These are phyloP conservation scores for Genyomyrus donnyi DNA, from an alignment of 2,113 vertebrate species.

Conservation along the genomic window DNA sequence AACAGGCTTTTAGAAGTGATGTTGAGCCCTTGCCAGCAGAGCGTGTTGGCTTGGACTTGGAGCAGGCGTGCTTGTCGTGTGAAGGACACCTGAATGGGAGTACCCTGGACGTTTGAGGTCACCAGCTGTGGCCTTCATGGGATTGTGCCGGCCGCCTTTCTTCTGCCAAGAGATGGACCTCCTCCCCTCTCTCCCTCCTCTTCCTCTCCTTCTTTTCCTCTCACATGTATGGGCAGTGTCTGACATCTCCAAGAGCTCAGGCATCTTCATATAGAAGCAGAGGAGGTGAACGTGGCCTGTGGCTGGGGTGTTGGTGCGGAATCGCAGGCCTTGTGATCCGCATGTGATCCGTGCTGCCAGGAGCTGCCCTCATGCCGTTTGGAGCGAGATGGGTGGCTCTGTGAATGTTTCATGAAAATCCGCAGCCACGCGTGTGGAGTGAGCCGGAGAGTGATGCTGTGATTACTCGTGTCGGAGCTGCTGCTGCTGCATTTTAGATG, in stretches of 20 bases:
- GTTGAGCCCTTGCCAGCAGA: neutral
- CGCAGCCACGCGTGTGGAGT: conserved; percentile 47
- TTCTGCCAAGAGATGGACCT: neutral
- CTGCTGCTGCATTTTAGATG: conserved; percentile 57
- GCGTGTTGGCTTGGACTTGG: neutral
- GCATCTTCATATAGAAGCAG: neutral
- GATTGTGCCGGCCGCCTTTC: neutral
- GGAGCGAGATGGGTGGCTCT: conserved; percentile 23
- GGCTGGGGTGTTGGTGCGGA: neutral
- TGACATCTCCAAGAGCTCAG: neutral
- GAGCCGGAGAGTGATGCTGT: conserved; percentile 31
- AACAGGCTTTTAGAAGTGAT: neutral
- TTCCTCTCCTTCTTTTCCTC: neutral
- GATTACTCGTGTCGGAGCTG: conserved; percentile 58
- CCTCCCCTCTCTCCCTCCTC: neutral
- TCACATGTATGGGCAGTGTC: neutral
- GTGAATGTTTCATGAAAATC: conserved; percentile 55
- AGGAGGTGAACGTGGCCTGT: neutral
- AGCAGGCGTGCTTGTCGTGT: neutral
- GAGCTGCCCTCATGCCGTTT: neutral
- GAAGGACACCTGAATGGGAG: neutral
- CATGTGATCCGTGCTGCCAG: neutral
- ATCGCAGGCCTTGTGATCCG: neutral
- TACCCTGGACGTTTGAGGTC: neutral
- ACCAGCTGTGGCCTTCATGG: neutral